Conservation (phyloP, 2,797 vertebrate species). For the Scolopax bukidnonensis region DNA sequence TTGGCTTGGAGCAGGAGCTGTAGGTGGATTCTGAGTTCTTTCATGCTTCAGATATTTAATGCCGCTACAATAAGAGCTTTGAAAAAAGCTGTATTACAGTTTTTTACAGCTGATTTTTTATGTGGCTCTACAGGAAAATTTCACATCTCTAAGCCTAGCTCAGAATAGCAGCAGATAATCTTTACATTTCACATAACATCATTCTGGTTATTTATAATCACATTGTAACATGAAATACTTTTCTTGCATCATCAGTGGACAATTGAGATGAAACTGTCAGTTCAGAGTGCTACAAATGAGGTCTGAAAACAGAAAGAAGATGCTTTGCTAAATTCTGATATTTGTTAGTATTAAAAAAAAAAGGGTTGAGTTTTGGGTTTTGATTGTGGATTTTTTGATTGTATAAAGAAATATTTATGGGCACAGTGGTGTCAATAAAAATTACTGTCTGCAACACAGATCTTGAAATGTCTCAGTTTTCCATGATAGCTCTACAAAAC, state of each 20-base stretch:
- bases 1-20: neutral
- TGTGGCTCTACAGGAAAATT: neutral
- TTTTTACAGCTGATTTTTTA: neutral
- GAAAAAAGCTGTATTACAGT: neutral
- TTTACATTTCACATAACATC: neutral
- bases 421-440: neutral
- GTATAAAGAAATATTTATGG: neutral
- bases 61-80: neutral
- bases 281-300: neutral
- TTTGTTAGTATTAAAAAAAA: neutral
- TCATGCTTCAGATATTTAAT: neutral
- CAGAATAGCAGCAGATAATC: neutral
- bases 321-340: neutral
- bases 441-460: neutral
- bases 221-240: neutral
- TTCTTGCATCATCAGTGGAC: neutral
- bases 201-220: neutral
- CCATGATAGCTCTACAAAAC: neutral
- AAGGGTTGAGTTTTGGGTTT: neutral
- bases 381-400: neutral
- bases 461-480: neutral
- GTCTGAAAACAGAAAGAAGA: neutral
- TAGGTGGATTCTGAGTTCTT: neutral
- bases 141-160: neutral
- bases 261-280: neutral